Percentiles rank a stretch among this genome's conserved stretches.
Evolutionary conservation across 2,797 vertebrate species (phyloP).

Genomic region (Dendrocincla fuliginosa): DNA sequence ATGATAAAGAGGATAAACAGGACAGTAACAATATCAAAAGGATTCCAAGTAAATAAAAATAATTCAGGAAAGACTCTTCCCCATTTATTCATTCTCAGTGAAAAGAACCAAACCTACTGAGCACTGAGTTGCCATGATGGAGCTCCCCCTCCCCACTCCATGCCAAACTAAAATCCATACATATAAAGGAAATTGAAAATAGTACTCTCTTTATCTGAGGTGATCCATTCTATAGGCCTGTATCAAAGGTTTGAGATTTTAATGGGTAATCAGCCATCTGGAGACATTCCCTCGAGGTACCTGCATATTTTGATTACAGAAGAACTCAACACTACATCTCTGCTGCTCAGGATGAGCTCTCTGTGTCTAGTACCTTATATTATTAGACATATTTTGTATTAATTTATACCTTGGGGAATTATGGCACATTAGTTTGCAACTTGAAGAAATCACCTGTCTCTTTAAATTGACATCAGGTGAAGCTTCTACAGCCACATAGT

Average conservation of each 20-base stretch:
- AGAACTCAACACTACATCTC: slow-evolving; percentile 2
- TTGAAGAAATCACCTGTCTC: slow-evolving; percentile 57
- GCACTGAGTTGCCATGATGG: neutral
- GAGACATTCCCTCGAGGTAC: slow-evolving; percentile 51
- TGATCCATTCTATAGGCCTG: neutral
- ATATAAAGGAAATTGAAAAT: neutral
- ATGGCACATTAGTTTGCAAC: slow-evolving; percentile 45
- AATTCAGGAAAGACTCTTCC: neutral
- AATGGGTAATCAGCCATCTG: slow-evolving; percentile 47
- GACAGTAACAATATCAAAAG: neutral
- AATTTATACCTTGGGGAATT: slow-evolving; percentile 71
- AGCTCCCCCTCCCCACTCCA: neutral
- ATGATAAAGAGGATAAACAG: neutral
- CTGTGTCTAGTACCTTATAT: slow-evolving; percentile 19
- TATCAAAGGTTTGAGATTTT: slow-evolving; percentile 47
- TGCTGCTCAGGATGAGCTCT: slow-evolving; percentile 23
- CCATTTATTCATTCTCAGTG: neutral
- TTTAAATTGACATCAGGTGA: slow-evolving; percentile 61
- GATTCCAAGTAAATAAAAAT: neutral
- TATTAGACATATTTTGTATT: slow-evolving; percentile 68
- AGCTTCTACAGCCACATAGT: neutral
- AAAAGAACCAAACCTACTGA: neutral
- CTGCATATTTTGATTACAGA: slow-evolving; percentile 48
- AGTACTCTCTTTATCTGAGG: neutral
- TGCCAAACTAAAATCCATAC: neutral